These are phyloP conservation scores for Amia ocellicauda DNA, from an alignment of 2,113 vertebrate genomes.

Conservation along the genomic window DNA sequence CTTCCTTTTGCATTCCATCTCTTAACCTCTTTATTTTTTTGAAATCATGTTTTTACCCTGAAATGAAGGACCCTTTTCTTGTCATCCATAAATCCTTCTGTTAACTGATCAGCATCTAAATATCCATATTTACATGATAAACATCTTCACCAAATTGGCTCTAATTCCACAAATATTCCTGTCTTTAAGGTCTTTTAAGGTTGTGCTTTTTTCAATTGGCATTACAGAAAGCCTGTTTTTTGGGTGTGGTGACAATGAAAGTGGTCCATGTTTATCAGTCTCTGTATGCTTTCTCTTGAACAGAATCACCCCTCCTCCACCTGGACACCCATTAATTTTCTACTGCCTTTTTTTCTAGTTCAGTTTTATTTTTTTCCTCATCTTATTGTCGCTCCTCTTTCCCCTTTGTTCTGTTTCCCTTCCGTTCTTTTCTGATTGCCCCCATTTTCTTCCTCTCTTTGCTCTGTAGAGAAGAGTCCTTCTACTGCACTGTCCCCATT, in stretches of 20 bases:
- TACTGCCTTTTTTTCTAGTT: slow-evolving; percentile 33
- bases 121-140: not conserved
- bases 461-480: slow-evolving; percentile 80
- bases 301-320: not conserved
- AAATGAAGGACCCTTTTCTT: not conserved
- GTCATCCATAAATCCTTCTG: not conserved
- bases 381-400: slow-evolving; percentile 24
- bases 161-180: no score
- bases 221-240: no score
- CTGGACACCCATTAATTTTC: slow-evolving; percentile 19
- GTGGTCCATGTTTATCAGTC: not conserved
- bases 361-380: not conserved
- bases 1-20: not conserved
- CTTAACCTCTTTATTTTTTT: no score
- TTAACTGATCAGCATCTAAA: not conserved
- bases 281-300: not conserved
- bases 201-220: no score
- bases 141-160: no score
- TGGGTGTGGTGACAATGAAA: not conserved
- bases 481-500: slow-evolving; percentile 86
- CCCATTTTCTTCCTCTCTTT: slow-evolving; percentile 45
- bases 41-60: not conserved
- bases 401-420: slow-evolving; percentile 34
- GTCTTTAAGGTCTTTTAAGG: no score
- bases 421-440: slow-evolving; percentile 29